A percentile compares a stretch with the other conserved stretches of the same genome.
These are phyloP conservation scores for Erpetoichthys calabaricus DNA, from an alignment of 2,797 vertebrate genomes.

Conservation along the genomic window DNA sequence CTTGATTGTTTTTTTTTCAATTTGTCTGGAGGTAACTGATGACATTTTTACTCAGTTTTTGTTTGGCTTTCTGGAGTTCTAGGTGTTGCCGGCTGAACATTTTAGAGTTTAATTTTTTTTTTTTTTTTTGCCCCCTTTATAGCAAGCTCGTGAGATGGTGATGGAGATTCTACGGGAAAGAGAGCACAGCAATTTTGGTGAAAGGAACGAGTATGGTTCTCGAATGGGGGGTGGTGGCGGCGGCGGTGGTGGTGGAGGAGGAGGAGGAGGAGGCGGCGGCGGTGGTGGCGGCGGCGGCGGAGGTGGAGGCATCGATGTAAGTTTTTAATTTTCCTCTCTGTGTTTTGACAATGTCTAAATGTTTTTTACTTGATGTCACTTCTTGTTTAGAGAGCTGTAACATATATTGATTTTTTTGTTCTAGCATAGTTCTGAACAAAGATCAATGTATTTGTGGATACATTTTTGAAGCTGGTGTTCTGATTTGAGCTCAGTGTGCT, in stretches of 20 bases:
- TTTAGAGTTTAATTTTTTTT: no score
- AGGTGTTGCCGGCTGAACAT: no score
- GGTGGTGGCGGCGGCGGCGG: not conserved
- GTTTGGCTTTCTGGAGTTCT: not conserved
- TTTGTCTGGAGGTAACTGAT: no score
- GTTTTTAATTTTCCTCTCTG: conserved; percentile 1
- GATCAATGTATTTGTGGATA: no score
- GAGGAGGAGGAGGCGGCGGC: not conserved
- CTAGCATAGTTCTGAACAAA: no score
- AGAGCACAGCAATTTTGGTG: conserved; percentile 71
- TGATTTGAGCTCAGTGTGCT: not conserved
- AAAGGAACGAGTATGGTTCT: conserved; percentile 71
- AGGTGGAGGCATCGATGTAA: conserved; percentile 36
- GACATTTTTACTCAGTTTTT: not conserved
- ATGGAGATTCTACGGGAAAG: conserved; percentile 81
- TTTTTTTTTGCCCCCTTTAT: not conserved
- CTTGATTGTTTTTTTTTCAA: no score
- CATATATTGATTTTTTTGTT: no score
- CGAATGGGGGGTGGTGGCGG: conserved; percentile 64
- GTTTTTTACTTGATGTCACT: no score
- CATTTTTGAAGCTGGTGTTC: not conserved
- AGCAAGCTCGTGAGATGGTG: conserved; percentile 96
- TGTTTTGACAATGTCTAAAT: no score
- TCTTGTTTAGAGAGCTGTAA: no score
- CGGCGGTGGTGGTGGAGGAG: not conserved